These are phyloP conservation scores for Papilio xuthus DNA, from an alignment of 1,140 invertebrate genomes.

Conservation along the genomic window DNA sequence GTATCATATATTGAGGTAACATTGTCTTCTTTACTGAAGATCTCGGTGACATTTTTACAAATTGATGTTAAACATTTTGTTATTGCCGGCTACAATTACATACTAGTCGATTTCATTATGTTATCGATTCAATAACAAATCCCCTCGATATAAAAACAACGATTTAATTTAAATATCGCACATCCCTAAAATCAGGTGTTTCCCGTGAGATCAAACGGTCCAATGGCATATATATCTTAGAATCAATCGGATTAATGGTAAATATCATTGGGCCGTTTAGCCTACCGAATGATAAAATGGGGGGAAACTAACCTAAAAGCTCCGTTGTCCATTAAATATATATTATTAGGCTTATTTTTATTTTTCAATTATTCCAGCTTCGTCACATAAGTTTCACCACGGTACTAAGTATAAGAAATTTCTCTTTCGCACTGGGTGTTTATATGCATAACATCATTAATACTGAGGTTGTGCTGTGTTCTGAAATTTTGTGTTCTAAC, in stretches of 20 bases:
- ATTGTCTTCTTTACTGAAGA: not conserved
- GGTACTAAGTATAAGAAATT: constrained; percentile 64
- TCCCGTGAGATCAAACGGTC: too few relatives aligned
- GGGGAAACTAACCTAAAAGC: too few relatives aligned
- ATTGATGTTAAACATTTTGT: too few relatives aligned
- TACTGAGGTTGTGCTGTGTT: constrained; percentile 70
- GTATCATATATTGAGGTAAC: not conserved
- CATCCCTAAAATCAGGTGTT: not conserved
- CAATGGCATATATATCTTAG: too few relatives aligned
- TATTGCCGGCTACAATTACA: too few relatives aligned
- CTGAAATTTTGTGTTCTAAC: constrained; percentile 70
- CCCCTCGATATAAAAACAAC: not conserved
- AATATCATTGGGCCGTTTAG: too few relatives aligned
- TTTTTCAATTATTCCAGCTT: constrained; percentile 59
- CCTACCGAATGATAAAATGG: too few relatives aligned
- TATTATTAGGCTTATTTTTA: constrained; percentile 55
- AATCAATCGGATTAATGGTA: too few relatives aligned
- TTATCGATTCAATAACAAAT: not conserved
- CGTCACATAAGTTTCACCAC: constrained; percentile 52
- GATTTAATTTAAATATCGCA: not conserved
- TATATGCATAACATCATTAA: constrained; percentile 54
- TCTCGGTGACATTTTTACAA: not conserved
- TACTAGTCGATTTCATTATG: not conserved
- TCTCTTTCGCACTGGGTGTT: constrained; percentile 71
- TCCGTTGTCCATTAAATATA: constrained; percentile 54